phyloP scores from a whole-genome alignment of 2,888 invertebrate genomes.

The Tenthredo scrophulariae region DNA sequence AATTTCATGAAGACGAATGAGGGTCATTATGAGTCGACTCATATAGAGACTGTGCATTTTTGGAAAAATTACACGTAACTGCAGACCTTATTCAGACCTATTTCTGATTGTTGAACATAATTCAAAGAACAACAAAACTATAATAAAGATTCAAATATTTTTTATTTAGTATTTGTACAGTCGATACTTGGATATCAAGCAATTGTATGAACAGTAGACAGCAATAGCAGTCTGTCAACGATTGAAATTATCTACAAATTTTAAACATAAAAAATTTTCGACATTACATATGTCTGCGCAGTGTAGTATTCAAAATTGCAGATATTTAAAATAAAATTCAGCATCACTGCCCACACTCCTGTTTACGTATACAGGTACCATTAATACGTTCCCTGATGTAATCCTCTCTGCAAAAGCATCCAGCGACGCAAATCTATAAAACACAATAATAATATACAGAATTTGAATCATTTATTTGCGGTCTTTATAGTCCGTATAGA shows the following conservation, averaged over 20 bases:
- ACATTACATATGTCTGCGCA: not conserved
- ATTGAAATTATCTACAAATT: not conserved
- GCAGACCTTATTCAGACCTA: too few relatives aligned
- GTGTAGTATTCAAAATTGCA: not conserved
- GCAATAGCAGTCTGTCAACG: not conserved
- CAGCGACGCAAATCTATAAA: not conserved
- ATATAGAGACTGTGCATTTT: too few relatives aligned
- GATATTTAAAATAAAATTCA: not conserved
- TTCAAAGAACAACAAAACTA: not conserved
- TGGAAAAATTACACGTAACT: too few relatives aligned
- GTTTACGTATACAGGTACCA: not conserved
- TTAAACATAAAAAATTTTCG: not conserved
- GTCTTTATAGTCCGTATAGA: not conserved
- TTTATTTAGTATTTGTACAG: not conserved
- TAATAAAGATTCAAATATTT: not conserved
- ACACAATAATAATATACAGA: not conserved
- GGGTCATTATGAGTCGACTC: too few relatives aligned
- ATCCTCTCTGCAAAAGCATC: slow-evolving; percentile 5
- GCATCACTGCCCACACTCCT: not conserved
- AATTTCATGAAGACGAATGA: too few relatives aligned
- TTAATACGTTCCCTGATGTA: not conserved
- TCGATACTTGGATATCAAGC: not conserved
- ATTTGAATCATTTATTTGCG: not conserved
- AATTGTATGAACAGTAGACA: not conserved
- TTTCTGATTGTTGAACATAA: too few relatives aligned